Conservation (phyloP, 92 coral and sea anemone species). For the Isaurus tuberculatus region DNA sequence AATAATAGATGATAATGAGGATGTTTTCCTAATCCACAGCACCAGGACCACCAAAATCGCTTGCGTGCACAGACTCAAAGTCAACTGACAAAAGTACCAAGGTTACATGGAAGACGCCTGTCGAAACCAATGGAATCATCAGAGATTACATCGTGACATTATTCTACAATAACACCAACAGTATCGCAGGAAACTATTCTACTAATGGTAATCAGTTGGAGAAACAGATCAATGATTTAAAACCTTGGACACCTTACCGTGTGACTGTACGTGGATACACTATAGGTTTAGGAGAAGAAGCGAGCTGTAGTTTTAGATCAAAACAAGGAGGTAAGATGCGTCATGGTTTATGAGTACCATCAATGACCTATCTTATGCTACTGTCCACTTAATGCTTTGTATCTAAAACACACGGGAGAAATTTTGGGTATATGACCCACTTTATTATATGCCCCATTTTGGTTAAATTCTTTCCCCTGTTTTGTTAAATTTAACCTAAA, state of each 20-base stretch:
- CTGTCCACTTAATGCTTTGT: too few species aligned
- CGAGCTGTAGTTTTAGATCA: constrained; percentile 3
- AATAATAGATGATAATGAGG: too few species aligned
- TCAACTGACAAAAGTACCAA: neutral
- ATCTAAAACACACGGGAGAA: too few species aligned
- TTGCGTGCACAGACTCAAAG: neutral
- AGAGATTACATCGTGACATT: neutral
- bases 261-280: constrained; percentile 8
- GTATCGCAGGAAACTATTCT: neutral
- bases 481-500: too few species aligned
- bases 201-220: neutral
- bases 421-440: too few species aligned
- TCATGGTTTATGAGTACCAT: neutral
- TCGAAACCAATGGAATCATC: constrained; percentile 17
- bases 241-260: constrained; percentile 23
- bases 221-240: neutral
- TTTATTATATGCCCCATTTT: too few species aligned
- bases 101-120: neutral
- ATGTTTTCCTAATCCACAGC: neutral
- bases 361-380: too few species aligned
- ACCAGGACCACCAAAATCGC: constrained; percentile 11
- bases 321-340: constrained; percentile 1
- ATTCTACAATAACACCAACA: neutral
- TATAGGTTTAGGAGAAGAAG: neutral
- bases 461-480: too few species aligned